These are phyloP conservation scores for Cyprinella venusta DNA, from an alignment of 2,797 vertebrate genomes.

Conservation along the genomic window DNA sequence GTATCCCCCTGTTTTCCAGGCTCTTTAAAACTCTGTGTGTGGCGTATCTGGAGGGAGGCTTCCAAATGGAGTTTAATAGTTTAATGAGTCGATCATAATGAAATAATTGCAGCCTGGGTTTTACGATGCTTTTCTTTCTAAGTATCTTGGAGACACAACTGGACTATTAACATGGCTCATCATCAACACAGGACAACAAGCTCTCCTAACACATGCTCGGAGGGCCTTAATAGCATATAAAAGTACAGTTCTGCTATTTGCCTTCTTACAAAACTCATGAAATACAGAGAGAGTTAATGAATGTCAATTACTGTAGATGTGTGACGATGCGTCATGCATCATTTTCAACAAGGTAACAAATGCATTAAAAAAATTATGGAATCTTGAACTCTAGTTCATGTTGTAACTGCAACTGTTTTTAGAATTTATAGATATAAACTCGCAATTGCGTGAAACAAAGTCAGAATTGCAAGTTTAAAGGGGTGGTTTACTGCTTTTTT, in stretches of 20 bases:
- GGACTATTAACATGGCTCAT: slow-evolving; percentile 30
- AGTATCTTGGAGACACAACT: slow-evolving; percentile 29
- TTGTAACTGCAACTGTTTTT: neutral
- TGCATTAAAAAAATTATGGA: neutral
- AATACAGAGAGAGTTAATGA: neutral
- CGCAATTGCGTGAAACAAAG: neutral
- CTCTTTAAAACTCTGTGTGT: slow-evolving; percentile 56
- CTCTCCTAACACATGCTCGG: neutral
- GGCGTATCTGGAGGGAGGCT: slow-evolving; percentile 28
- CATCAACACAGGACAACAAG: slow-evolving; percentile 45
- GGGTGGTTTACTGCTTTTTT: too few relatives aligned
- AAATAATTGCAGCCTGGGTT: slow-evolving; percentile 47
- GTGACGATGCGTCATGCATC: neutral
- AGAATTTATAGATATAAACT: neutral
- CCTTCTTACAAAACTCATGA: neutral
- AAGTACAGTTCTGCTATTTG: neutral
- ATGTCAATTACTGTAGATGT: neutral
- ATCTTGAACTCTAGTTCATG: too few relatives aligned
- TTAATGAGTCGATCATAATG: slow-evolving; percentile 54
- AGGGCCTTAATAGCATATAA: slow-evolving; percentile 34
- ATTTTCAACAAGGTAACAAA: neutral
- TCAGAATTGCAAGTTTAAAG: neutral
- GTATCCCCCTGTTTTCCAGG: slow-evolving; percentile 33
- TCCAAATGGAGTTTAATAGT: slow-evolving; percentile 26
- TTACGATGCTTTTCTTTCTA: slow-evolving; percentile 32